Conservation (phyloP, 2,888 invertebrate genomes). For the Pterostichus madidus region DNA sequence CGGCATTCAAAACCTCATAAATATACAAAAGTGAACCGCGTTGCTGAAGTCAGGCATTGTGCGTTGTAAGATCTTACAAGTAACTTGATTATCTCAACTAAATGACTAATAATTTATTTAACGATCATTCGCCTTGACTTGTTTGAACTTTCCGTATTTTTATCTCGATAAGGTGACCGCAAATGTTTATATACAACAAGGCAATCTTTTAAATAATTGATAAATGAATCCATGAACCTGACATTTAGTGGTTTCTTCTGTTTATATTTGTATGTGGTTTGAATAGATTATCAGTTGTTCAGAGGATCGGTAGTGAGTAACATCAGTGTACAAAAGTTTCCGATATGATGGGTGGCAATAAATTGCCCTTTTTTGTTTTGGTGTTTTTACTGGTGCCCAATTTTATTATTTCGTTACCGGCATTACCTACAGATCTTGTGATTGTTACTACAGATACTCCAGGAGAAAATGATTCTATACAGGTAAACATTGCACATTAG, state of each 20-base stretch:
- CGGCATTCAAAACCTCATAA: constrained; percentile 25
- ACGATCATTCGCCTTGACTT: constrained; percentile 39
- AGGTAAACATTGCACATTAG: background rate
- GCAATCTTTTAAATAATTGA: constrained; percentile 13
- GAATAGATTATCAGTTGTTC: constrained; percentile 10
- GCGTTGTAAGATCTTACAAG: constrained; percentile 3
- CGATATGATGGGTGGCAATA: constrained; percentile 4
- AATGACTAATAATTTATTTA: constrained; percentile 41
- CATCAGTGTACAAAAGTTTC: constrained; percentile 9
- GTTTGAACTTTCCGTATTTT: constrained; percentile 42
- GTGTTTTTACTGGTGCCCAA: constrained; percentile 21
- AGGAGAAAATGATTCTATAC: constrained; percentile 1
- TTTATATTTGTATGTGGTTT: constrained; percentile 20
- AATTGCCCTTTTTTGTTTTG: constrained; percentile 10
- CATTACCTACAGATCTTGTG: constrained; percentile 1
- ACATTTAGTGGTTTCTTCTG: background rate
- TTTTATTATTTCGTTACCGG: constrained; percentile 24
- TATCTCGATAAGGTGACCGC: constrained; percentile 27
- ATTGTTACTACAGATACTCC: constrained; percentile 18
- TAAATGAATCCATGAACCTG: constrained; percentile 9
- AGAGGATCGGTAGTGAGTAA: constrained; percentile 7
- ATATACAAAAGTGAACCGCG: constrained; percentile 26
- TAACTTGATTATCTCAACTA: constrained; percentile 24
- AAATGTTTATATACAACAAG: constrained; percentile 12
- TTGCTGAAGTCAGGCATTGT: background rate